Evolutionary conservation across 1,140 invertebrate genomes (phyloP), one percentile per base, ranked within the genome.

Genomic region (Rhagoletis pomonella): DNA sequence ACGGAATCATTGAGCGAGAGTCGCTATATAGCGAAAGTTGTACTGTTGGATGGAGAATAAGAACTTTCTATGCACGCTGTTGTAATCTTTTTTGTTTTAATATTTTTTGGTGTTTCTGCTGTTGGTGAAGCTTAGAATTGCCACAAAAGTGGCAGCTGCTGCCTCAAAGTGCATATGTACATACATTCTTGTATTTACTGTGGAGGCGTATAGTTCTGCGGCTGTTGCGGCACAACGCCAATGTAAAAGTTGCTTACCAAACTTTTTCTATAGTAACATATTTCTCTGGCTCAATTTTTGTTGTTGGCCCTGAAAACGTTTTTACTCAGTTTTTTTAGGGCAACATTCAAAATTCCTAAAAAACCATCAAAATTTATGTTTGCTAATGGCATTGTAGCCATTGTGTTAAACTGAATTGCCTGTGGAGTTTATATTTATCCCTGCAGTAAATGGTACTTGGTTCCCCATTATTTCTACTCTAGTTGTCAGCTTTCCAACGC

Each of bases 281-380:
- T 3, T 73, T 2, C 67, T 73, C 50, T 3, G 5, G 67, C 10
- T 73, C 39, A 73, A 67, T 14, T 67, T 73, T 47, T 73, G 42
- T 67, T 67, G 3, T 67, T 67, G 10, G 50, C 50, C 5, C 50
- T 55, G 50, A 10, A 55, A 55, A 55, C 42, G 0, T 67, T 67
- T 67, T 12, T 47, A 42, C 39, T 73, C 42, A 12, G 44, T 4
- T 47, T 47, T 73, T 47, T 44, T 39, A 44, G 42, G 14, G 67
- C 10, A 73, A 5, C 67, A 73, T 73, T 47, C 67, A 47, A 47
- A 73, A 73, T 73, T 73, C 39, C 39, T 3, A 69, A 69, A 69
- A 47, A 73, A 73, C 14, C 14, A 73, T 73, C 39, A 73, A 73
- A 73, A 47, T 73, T 73, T 73, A 73, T 73, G 67, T 73, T 73